Base-by-base conservation (phyloP, 2,888 invertebrate genomes). In the Drosophila suboccidentalis region DNA sequence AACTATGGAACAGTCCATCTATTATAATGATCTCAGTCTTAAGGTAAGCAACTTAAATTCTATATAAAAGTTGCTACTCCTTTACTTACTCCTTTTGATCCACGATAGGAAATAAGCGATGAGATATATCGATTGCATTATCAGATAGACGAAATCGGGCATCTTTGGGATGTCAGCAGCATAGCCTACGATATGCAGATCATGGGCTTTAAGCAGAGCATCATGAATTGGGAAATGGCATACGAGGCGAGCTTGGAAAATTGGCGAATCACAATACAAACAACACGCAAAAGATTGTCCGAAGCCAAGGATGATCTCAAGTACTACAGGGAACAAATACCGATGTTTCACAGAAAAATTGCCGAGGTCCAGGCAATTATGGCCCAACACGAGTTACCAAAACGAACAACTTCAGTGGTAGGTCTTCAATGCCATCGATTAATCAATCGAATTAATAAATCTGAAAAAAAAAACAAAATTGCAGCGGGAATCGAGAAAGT, bases 261-360 rank as follows among this genome's bases (percentile, higher is more conserved):
- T 0, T 65, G 71, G 4, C 65, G 74, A 0, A 65, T 26, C n/a
- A 19, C 44, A 13, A 62, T 76, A 0, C 59, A 69, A n/a, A 1
- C 5, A 0, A 67, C 63, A 3, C 49, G 32, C 13, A 60, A 19
- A 8, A 64, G n/a, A 1, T 11, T 80, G 19, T 11, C 11, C 38
- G 78, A 87, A 13, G 71, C 62, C 32, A 74, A 63, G 11, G 82
- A 87, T 0, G 84, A 83, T 11, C 38, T 87, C 0, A 55, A 36
- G 10, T 36, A n/a, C 6, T 61, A 55, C 19, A 19, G 29, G 9
- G 73, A 73, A 0, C 59, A 54, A 44, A 54, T 87, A 5, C 55
- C 67, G 0, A 58, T 71, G 13, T 87, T 74, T 34, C 82, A 60
- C 6, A 0, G 0, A 4, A 71, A 58, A 60, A 67, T 82, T 10